A percentile compares a stretch with the other conserved stretches of the same genome.
phyloP scores from a whole-genome alignment of 2,888 invertebrate genomes.

The Stenotaenia linearis region DNA sequence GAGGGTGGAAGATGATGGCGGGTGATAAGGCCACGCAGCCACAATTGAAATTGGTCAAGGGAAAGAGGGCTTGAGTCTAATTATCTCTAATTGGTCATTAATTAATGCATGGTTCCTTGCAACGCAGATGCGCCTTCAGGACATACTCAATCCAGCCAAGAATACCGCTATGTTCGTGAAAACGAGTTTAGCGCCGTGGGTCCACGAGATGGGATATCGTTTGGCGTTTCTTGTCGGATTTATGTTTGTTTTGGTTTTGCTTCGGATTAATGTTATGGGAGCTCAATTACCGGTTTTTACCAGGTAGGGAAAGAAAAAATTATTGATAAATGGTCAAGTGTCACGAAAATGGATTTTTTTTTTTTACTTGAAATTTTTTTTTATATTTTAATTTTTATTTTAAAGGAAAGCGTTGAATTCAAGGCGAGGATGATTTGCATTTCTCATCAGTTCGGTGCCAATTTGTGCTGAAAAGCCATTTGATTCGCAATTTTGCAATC shows the following conservation, averaged over 20 bases:
- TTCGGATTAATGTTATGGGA: constrained; percentile 89
- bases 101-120: constrained; percentile 20
- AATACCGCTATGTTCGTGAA: neutral
- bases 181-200: constrained; percentile 15
- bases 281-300: constrained; percentile 94
- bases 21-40: constrained; percentile 12
- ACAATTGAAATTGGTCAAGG: constrained; percentile 26
- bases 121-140: constrained; percentile 33
- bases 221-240: constrained; percentile 72
- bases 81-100: constrained; percentile 26
- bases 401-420: neutral
- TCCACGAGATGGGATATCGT: constrained; percentile 57
- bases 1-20: neutral
- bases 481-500: constrained; percentile 16
- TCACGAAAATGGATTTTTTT: neutral
- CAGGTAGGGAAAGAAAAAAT: constrained; percentile 54
- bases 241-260: constrained; percentile 71
- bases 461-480: constrained; percentile 13
- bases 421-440: neutral
- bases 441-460: neutral
- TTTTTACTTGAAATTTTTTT: neutral
- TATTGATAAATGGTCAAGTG: neutral
- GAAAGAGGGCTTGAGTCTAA: constrained; percentile 24
- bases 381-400: neutral
- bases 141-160: constrained; percentile 33